Conservation (phyloP, 2,113 vertebrate species). For the Solenodon paradoxus region DNA sequence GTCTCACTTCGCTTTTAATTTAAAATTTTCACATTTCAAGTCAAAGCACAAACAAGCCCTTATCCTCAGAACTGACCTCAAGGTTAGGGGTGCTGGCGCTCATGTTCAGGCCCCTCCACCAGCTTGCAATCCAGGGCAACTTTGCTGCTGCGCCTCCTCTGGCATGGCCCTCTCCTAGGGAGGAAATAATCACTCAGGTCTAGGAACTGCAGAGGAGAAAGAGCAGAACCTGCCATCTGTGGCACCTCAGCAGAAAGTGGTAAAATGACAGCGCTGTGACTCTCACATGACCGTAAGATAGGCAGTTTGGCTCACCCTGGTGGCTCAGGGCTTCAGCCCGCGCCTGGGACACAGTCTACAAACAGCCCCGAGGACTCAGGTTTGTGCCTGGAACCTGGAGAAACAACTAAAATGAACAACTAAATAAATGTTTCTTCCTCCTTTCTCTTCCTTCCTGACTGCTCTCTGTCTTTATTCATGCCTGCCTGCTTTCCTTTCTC, state of each 20-base stretch:
- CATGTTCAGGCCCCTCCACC: not conserved
- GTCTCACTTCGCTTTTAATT: too few species aligned
- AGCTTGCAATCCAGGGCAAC: not conserved
- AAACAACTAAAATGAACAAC: too few species aligned
- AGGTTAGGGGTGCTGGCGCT: not conserved
- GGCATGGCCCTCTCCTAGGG: fast-evolving
- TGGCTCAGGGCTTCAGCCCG: too few species aligned
- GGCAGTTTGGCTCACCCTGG: too few species aligned
- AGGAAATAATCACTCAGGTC: not conserved
- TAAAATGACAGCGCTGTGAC: not conserved
- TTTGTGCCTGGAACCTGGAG: too few species aligned
- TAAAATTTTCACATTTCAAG: not conserved
- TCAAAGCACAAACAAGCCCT: not conserved
- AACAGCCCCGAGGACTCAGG: too few species aligned
- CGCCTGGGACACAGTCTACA: too few species aligned
- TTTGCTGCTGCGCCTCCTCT: not conserved
- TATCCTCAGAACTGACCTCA: not conserved
- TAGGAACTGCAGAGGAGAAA: not conserved
- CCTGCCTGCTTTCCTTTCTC: too few species aligned
- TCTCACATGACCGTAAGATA: not conserved
- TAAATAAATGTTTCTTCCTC: too few species aligned
- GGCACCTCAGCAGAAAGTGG: not conserved
- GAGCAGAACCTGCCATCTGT: not conserved
- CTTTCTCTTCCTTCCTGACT: too few species aligned
- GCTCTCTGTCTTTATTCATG: too few species aligned